Base-by-base conservation (phyloP, 1,140 invertebrate genomes). In the Monochamus saltuarius region DNA sequence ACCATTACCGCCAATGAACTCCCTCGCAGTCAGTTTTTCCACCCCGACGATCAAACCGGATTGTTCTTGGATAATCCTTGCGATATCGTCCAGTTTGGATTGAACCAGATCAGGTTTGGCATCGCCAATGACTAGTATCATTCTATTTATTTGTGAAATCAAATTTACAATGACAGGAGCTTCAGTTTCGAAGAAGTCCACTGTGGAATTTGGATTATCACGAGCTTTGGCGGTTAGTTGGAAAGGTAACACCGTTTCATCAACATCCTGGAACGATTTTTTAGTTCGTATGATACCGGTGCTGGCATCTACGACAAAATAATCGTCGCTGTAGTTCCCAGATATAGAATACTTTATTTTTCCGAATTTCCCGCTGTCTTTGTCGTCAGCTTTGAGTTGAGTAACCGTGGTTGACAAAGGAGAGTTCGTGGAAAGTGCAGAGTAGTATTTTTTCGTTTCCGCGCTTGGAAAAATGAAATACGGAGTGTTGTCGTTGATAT, bases 401-500 rank as follows among this genome's bases (percentile, higher is more conserved):
- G 91, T 74, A 7, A 94, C 85, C 34, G 87, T 84, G 1, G 88
- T 87, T 1, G 85, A 84, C 40, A 94, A 81, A 57, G 89, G 82
- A 55, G 85, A 84, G 61, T 87, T 83, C 16, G 82, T 81, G 0
- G 88, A 82, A 8, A 93, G 82, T 0, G 91, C 89, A 0, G 85
- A 85, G 61, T 88, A 89, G 68, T 88, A 91, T 51, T 86, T 86
- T 13, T 81, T 76, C 58, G 77, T 77, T 38, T 72, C 72, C 35
- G 67, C 65, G 37, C 65, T 66, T 0, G 88, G 85, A 59, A 89
- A 90, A 0, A 91, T 75, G 73, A 95, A 96, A 58, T 85, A 81
- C 0, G 94, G 93, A 2, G 81, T 80, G 72, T 95, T 95, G 70
- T 96, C 93, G 70, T 96, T 96, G 1, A 91, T 84, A 73, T 96